Evolutionary conservation across 2,888 invertebrate genomes (phyloP).

Genomic region (Myopa testacea): DNA sequence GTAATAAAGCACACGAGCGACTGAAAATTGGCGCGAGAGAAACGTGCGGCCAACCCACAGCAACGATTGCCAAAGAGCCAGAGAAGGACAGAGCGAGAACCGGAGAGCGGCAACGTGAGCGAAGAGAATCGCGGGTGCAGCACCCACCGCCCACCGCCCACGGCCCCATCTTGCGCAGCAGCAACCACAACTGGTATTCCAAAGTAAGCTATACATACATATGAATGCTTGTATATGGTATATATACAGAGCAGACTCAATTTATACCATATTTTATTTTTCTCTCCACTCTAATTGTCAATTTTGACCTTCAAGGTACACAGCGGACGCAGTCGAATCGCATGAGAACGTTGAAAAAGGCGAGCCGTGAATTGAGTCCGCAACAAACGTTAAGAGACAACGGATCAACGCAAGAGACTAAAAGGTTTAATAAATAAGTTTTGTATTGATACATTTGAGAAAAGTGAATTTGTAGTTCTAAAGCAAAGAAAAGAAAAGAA

Average conservation of each 20-base stretch:
- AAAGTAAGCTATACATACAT: conserved; percentile 33
- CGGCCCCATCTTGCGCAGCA: conserved; percentile 16
- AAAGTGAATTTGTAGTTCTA: conserved; percentile 24
- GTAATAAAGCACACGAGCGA: not conserved
- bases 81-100: not conserved
- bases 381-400: conserved; percentile 61
- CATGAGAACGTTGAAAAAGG: conserved; percentile 45
- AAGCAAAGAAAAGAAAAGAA: conserved; percentile 18
- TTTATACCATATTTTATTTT: conserved; percentile 26
- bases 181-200: conserved; percentile 28
- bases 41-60: not conserved
- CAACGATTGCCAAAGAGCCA: not conserved
- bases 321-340: conserved; percentile 44
- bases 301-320: conserved; percentile 68
- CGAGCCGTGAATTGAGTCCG: conserved; percentile 59
- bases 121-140: conserved; percentile 12
- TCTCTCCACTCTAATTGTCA: conserved; percentile 59
- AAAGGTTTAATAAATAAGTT: not conserved
- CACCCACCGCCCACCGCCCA: conserved; percentile 27
- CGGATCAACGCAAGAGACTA: conserved; percentile 47
- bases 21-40: not conserved
- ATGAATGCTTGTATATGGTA: conserved; percentile 33
- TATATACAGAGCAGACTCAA: conserved; percentile 25
- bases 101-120: not conserved
- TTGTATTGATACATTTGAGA: conserved; percentile 24